These are phyloP conservation scores for Bombus terrestris DNA, from an alignment of 1,140 invertebrate genomes.

Conservation along the genomic window DNA sequence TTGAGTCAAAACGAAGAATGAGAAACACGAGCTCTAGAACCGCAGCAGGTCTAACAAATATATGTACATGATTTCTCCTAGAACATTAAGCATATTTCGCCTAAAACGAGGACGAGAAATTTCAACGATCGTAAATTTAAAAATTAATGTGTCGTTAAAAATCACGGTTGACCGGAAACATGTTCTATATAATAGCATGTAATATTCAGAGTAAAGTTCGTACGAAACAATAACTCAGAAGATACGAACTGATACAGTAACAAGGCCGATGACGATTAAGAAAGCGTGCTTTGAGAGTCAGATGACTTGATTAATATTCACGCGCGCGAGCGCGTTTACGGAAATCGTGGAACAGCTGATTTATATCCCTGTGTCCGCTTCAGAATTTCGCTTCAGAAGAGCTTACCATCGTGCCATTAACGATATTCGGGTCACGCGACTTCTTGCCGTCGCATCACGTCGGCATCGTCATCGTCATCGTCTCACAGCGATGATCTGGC, in stretches of 20 bases:
- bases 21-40: too few relatives aligned
- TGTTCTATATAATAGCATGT: too few relatives aligned
- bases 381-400: conserved; percentile 7
- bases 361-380: conserved; percentile 2
- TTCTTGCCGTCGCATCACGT: neutral
- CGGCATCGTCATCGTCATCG: neutral
- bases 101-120: too few relatives aligned
- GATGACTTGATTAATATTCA: conserved; percentile 34
- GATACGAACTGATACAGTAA: neutral
- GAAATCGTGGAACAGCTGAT: conserved; percentile 25
- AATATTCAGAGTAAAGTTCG: neutral
- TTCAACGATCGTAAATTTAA: too few relatives aligned
- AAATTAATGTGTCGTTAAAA: too few relatives aligned
- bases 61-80: too few relatives aligned
- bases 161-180: too few relatives aligned
- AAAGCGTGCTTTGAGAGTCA: neutral
- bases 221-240: neutral
- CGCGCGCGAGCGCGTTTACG: neutral
- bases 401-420: neutral
- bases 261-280: conserved; percentile 20
- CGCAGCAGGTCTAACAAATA: too few relatives aligned
- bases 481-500: neutral
- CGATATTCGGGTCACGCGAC: conserved; percentile 1
- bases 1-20: too few relatives aligned
- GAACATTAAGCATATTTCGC: too few relatives aligned